A percentile compares a stretch with the other conserved stretches of the same genome.
phyloP scores from a whole-genome alignment of 2,888 invertebrate species.

The Salticus scenicus region DNA sequence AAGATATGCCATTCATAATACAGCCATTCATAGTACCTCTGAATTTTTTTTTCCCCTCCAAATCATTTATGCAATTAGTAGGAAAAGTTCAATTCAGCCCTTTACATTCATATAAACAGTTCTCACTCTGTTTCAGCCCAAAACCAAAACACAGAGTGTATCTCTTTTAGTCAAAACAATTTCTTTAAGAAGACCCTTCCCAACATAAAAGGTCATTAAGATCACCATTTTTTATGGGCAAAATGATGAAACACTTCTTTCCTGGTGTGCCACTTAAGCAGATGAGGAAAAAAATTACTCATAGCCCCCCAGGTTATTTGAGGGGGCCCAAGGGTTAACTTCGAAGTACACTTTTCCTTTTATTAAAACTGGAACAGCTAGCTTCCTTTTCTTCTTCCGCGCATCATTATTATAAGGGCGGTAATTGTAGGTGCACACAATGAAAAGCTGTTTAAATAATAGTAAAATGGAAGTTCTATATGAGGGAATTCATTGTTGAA shows the following conservation, averaged over 20 bases:
- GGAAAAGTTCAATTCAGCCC: too few species aligned
- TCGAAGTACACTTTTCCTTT: conserved; percentile 55
- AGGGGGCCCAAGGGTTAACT: conserved; percentile 46
- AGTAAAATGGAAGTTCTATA: too few species aligned
- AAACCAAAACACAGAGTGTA: too few species aligned
- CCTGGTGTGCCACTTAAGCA: conserved; percentile 41
- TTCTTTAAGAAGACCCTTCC: background rate
- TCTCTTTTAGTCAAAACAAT: too few species aligned
- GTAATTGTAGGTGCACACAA: background rate
- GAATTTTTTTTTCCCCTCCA: too few species aligned
- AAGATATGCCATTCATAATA: too few species aligned
- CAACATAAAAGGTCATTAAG: conserved; percentile 26
- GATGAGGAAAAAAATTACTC: conserved; percentile 19
- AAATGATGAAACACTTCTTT: conserved; percentile 14
- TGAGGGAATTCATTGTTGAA: too few species aligned
- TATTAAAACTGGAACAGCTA: conserved; percentile 35
- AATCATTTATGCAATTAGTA: too few species aligned
- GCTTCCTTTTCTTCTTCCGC: background rate
- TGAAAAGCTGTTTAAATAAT: too few species aligned
- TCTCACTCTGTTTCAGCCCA: too few species aligned
- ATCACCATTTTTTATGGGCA: conserved; percentile 21
- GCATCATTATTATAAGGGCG: background rate
- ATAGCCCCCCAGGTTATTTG: conserved; percentile 18
- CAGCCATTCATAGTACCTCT: too few species aligned
- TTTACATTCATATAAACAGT: too few species aligned